phyloP scores from a whole-genome alignment of 1,140 invertebrate genomes.

The Varroa destructor region DNA sequence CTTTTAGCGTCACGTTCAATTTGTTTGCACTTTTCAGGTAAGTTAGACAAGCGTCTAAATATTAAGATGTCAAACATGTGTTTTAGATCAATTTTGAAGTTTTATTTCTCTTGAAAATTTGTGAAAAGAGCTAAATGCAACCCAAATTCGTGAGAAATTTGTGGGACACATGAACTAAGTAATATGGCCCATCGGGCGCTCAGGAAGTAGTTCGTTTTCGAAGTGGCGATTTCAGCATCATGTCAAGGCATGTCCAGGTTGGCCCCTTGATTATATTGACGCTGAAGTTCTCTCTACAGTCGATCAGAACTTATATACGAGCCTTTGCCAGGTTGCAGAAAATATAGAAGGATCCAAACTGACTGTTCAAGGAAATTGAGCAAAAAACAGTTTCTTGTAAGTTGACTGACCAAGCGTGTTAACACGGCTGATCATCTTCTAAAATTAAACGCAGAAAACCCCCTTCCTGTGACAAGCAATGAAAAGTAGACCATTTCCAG shows the following conservation, averaged over 20 bases:
- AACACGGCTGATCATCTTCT: slow-evolving; percentile 9
- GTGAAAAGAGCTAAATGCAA: background rate
- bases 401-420: slow-evolving; percentile 5
- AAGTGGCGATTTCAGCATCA: slow-evolving; percentile 24
- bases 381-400: slow-evolving; percentile 4
- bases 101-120: background rate
- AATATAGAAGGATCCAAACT: background rate
- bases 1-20: background rate
- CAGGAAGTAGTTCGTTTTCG: slow-evolving; percentile 28
- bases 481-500: slow-evolving; percentile 36
- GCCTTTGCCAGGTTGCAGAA: background rate
- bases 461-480: slow-evolving; percentile 36
- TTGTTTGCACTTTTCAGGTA: background rate
- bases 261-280: slow-evolving; percentile 4
- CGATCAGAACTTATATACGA: slow-evolving; percentile 25
- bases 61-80: background rate
- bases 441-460: slow-evolving; percentile 30
- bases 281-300: background rate
- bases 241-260: background rate
- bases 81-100: slow-evolving; percentile 11
- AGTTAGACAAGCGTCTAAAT: background rate
- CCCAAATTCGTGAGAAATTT: slow-evolving; percentile 11
- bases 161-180: slow-evolving; percentile 12
- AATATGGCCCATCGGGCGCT: background rate
- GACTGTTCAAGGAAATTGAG: slow-evolving; percentile 16